Evolutionary conservation across 2,888 invertebrate species (phyloP), one percentile per base, ranked within the genome.

Genomic region (Epirrita christyi): DNA sequence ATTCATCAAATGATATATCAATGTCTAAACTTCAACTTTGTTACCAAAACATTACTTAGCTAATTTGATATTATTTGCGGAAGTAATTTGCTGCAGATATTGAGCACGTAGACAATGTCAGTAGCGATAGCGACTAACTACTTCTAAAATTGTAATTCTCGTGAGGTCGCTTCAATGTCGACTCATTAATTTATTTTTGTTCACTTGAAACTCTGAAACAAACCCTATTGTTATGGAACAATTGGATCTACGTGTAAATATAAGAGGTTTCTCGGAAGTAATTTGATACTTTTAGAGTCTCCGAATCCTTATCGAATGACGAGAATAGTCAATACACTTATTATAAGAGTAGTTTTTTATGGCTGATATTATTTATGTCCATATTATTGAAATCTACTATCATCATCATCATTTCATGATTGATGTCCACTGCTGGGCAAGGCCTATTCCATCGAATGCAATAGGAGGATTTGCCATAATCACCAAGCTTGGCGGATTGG

Each of bases 81-180:
- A 89, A 90, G 88, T 87, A 84, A 89, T 90, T 89, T 86, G 73
- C 70, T 66, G 70, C 73, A 71, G 68, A 81, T 85, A 88, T 88
- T 85, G 81, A 76, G 70, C 90, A 89, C 90, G 89, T 89, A 87
- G 73, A 68, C 66, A 21, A 4, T 21, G 21, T 21, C 21, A 21
- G 21, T 21, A 21, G 21, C 4, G 21, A 21, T 21, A 21, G 21
- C 4, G 21, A 21, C 21, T 21, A 21, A 21, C 21, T 21, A 70
- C 72, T 36, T 48, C 48, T 49, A 50, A 50, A 49, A 5, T 73
- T 71, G 76, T 76, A 78, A 81, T 80, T 73, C 76, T 71, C 60
- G 66, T 79, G 76, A 88, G 88, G 88, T 85, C 88, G 81, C 70
- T 38, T 72, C 83, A 85, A 86, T 87, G 86, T 73, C 87, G 78